Percentiles rank a stretch among this genome's conserved stretches.
Evolutionary conservation across 37 sponge, comb jelly and placozoan genomes (phyloP).

Genomic region (Halichondria panicea): DNA sequence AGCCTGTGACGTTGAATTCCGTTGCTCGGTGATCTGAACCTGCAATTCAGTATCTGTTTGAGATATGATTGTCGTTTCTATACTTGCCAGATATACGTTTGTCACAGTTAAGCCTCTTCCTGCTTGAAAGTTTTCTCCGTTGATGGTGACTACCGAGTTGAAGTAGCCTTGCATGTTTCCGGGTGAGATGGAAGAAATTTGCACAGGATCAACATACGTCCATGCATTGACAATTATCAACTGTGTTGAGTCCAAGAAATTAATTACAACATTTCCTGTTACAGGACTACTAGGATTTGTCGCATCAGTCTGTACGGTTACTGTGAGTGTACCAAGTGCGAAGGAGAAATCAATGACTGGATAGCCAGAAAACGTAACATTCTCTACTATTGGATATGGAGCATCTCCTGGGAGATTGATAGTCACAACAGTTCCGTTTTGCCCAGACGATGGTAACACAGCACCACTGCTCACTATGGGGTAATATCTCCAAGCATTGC

Average conservation of each 20-base stretch:
- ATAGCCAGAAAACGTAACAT: constrained; percentile 22
- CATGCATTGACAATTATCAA: constrained; percentile 39
- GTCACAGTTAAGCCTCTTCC: constrained; percentile 8
- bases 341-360: background rate
- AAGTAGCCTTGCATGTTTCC: constrained; percentile 26
- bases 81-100: constrained; percentile 27
- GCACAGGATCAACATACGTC: constrained; percentile 25
- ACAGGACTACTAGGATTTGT: too few species aligned
- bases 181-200: background rate
- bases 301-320: constrained; percentile 14
- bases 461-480: constrained; percentile 9
- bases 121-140: constrained; percentile 26
- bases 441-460: constrained; percentile 55
- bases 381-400: background rate
- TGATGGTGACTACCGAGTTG: constrained; percentile 30
- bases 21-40: constrained; percentile 18
- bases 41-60: constrained; percentile 26
- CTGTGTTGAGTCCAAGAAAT: background rate
- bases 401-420: constrained; percentile 28
- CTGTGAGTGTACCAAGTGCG: background rate
- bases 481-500: constrained; percentile 64
- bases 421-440: constrained; percentile 62
- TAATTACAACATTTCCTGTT: constrained; percentile 14
- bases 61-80: constrained; percentile 19
- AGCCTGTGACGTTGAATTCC: constrained; percentile 1